Base-by-base conservation (phyloP, 2,797 vertebrate genomes). In the Bradypodion ventrale region DNA sequence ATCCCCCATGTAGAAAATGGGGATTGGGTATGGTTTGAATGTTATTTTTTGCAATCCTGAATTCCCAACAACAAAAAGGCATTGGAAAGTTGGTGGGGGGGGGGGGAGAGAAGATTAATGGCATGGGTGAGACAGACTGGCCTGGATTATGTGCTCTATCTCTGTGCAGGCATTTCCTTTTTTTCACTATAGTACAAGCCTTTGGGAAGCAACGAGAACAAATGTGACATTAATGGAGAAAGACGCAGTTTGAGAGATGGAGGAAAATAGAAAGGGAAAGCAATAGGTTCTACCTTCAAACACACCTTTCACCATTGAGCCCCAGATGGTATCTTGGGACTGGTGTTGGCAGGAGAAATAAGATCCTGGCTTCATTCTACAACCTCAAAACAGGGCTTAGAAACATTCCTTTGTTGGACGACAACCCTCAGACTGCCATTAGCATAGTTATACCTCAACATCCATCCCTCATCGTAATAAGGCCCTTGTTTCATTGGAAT, bases 161-260 rank as follows among this genome's bases (percentile, higher is more conserved):
- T 80, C 0, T 0, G 5, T 82, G 87, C 81, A 90, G 91, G 90
- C 86, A 87, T 92, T 93, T 91, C 91, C 78, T 59, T 72, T 72
- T 56, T 56, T 15, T 62, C 46, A 7, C 29, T 21, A 59, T 16
- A 63, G n/a, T 9, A 42, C 23, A 9, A 35, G 44, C 13, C 4
- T 23, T 56, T 56, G 52, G 52, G 21, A 56, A 56, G 52, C 16
- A 56, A 56, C 21, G 19, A 21, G 19, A 56, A 56, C 15, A 56
- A 56, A 56, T 56, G 52, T 21, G 16, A 56, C 21, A 5, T 56
- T 56, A 56, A 56, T 56, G 13, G 52, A 56, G 52, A 56, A 19
- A 56, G 40, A n/a, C 49, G 27, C 21, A 13, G 8, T 6, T 42
- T 37, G 76, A 56, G 15, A 37, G 27, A 79, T 89, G 56, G 1